phyloP scores from a whole-genome alignment of 2,888 invertebrate species.

The Monochamus alternatus region DNA sequence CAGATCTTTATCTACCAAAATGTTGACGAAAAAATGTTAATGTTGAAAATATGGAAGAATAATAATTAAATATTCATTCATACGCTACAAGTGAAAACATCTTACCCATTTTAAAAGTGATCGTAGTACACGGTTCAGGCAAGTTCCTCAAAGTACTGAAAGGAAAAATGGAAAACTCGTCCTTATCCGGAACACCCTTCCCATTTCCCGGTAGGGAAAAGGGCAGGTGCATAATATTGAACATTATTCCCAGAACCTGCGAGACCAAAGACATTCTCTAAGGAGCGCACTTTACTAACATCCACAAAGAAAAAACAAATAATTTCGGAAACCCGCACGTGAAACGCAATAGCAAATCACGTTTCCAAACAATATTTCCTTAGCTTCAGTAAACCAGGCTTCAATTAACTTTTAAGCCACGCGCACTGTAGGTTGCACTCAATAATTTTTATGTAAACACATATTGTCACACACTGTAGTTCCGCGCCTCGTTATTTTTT shows the following conservation, averaged over 20 bases:
- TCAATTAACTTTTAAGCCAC: slow-evolving; percentile 28
- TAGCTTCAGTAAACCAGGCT: no score
- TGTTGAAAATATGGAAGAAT: no score
- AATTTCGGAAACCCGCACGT: background rate
- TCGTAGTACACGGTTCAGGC: slow-evolving; percentile 52
- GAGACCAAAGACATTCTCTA: slow-evolving; percentile 57
- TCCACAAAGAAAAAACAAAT: background rate
- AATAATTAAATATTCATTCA: no score
- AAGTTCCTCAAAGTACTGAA: slow-evolving; percentile 54
- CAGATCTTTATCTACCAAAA: no score
- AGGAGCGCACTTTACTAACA: background rate
- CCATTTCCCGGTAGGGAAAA: slow-evolving; percentile 50
- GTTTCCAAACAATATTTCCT: no score
- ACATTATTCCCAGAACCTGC: slow-evolving; percentile 56
- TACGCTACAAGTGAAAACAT: background rate
- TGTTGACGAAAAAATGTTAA: no score
- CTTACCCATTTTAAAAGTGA: slow-evolving; percentile 55
- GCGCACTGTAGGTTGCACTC: slow-evolving; percentile 22
- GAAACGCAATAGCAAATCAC: no score
- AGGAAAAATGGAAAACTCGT: slow-evolving; percentile 51
- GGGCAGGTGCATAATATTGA: slow-evolving; percentile 58
- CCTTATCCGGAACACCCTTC: slow-evolving; percentile 42
- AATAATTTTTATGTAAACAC: slow-evolving; percentile 26
- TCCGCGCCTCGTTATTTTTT: slow-evolving; percentile 38
- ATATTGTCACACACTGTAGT: slow-evolving; percentile 33